Evolutionary conservation across 2,113 vertebrate species (phyloP).

Genomic region (Chlamydotis undulata): DNA sequence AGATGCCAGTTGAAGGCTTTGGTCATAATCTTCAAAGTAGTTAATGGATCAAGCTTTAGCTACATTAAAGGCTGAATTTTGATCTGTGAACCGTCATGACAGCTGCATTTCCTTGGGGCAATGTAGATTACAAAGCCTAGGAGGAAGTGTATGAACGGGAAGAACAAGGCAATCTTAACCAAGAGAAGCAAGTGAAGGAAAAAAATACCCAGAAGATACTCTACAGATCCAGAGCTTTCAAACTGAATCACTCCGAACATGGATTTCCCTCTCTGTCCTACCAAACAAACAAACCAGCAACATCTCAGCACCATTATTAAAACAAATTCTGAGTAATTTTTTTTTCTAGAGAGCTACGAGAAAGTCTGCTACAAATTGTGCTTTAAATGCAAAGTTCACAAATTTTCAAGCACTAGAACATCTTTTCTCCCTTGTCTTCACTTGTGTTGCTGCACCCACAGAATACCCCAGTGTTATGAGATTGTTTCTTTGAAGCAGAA

Average conservation of each 20-base stretch:
- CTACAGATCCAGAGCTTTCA: not conserved
- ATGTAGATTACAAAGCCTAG: not conserved
- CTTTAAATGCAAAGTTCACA: not conserved
- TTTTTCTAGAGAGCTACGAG: not conserved
- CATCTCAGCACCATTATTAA: not conserved
- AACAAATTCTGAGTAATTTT: not conserved
- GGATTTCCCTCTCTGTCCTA: not conserved
- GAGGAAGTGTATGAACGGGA: not conserved
- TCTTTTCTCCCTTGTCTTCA: not conserved
- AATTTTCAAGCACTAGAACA: not conserved
- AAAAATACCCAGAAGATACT: not conserved
- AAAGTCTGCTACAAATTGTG: not conserved
- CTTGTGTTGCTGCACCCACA: not conserved
- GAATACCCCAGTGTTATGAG: not conserved
- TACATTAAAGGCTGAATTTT: slow-evolving; percentile 59
- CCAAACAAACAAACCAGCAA: not conserved
- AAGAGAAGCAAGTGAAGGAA: not conserved
- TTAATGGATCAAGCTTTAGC: slow-evolving; percentile 52
- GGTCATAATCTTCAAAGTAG: slow-evolving; percentile 64
- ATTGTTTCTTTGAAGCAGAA: not conserved
- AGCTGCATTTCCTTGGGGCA: slow-evolving; percentile 50
- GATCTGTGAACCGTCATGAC: slow-evolving; percentile 52
- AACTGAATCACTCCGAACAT: not conserved
- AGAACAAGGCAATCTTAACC: not conserved
- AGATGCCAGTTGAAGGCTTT: slow-evolving; percentile 54